Percentiles rank a stretch among this genome's conserved stretches.
Evolutionary conservation across 2,113 vertebrate genomes (phyloP).

Genomic region (Salvator merianae): DNA sequence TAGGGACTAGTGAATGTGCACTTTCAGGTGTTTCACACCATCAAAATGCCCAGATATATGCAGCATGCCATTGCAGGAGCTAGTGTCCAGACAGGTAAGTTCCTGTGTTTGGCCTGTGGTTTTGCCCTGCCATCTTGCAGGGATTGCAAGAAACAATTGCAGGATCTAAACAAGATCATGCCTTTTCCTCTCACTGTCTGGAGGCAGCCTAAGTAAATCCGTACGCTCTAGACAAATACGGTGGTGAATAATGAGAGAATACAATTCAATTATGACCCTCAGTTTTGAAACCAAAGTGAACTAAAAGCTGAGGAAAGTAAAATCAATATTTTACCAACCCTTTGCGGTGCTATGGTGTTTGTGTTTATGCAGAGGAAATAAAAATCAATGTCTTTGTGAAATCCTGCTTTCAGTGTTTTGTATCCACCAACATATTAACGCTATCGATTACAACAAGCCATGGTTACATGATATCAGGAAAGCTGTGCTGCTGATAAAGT

Average conservation of each 20-base stretch:
- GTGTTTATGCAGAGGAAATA: slow-evolving; percentile 52
- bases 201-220: too few species aligned
- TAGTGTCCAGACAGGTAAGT: too few species aligned
- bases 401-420: slow-evolving; percentile 58
- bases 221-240: slow-evolving; percentile 20
- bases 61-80: too few species aligned
- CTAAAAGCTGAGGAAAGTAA: slow-evolving; percentile 66
- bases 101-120: too few species aligned
- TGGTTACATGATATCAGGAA: slow-evolving; percentile 44
- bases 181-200: too few species aligned
- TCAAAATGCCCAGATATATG: too few species aligned
- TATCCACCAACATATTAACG: slow-evolving; percentile 61
- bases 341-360: slow-evolving; percentile 54
- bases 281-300: slow-evolving; percentile 63
- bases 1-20: too few species aligned
- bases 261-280: slow-evolving; percentile 62
- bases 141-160: too few species aligned
- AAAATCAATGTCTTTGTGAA: slow-evolving; percentile 61
- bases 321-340: slow-evolving; percentile 64
- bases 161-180: too few species aligned
- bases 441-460: slow-evolving; percentile 55
- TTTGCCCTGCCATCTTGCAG: too few species aligned
- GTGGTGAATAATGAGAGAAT: slow-evolving; percentile 45
- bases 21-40: too few species aligned
- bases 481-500: slow-evolving; percentile 38